These are phyloP conservation scores for Habrosyne pyritoides DNA, from an alignment of 2,888 invertebrate species.

Conservation along the genomic window DNA sequence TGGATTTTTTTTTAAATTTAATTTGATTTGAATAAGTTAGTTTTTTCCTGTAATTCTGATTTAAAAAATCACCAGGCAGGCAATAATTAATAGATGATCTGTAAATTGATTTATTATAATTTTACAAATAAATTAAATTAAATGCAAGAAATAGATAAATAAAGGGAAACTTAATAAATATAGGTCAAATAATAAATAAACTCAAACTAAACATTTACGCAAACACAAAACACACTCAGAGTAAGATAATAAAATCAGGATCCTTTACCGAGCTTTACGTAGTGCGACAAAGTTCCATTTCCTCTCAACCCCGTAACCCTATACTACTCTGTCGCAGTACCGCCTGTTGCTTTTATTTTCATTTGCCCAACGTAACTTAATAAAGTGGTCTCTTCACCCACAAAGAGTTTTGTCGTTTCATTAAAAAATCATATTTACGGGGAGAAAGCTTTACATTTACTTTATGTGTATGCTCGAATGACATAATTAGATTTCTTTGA, in stretches of 20 bases:
- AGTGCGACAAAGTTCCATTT: constrained; percentile 14
- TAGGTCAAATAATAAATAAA: constrained; percentile 1
- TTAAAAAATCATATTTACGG: constrained; percentile 71
- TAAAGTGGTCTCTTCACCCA: constrained; percentile 63
- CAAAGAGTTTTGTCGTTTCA: constrained; percentile 73
- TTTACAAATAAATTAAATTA: no score
- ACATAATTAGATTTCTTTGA: not conserved
- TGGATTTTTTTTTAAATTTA: not conserved
- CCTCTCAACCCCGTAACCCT: constrained; percentile 12
- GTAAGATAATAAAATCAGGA: constrained; percentile 14
- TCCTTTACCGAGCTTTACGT: constrained; percentile 7
- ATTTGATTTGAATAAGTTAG: not conserved
- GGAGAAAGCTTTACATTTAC: constrained; percentile 50
- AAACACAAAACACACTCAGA: constrained; percentile 11
- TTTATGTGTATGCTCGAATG: constrained; percentile 29
- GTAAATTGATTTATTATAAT: no score
- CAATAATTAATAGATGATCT: no score
- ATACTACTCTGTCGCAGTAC: constrained; percentile 31
- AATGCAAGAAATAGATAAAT: no score
- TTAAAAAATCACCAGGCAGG: no score
- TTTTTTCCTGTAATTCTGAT: no score
- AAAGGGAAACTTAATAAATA: not conserved
- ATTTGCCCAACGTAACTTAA: constrained; percentile 72
- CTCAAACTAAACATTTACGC: constrained; percentile 7
- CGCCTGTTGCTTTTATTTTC: constrained; percentile 73